phyloP scores from a whole-genome alignment of 2,113 vertebrate species.

The Oryctolagus cuniculus region DNA sequence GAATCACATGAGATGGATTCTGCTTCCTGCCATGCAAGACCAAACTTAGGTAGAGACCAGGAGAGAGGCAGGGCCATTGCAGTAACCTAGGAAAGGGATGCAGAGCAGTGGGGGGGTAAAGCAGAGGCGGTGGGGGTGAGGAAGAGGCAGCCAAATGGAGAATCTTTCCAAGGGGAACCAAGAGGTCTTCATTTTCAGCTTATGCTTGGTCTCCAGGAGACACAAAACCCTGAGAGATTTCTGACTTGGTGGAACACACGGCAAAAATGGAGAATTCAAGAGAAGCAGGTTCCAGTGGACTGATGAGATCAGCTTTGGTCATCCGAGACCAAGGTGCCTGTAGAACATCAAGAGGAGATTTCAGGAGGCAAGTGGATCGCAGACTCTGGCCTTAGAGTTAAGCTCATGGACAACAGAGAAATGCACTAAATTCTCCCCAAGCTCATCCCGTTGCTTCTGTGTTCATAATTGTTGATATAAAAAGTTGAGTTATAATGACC shows the following conservation, averaged over 20 bases:
- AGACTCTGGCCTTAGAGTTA: not conserved
- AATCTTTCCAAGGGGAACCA: not conserved
- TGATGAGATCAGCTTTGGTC: not conserved
- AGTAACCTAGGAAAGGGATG: not conserved
- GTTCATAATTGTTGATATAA: constrained; percentile 1
- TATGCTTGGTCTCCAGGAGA: not conserved
- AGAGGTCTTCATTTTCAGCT: not conserved
- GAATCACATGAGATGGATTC: not conserved
- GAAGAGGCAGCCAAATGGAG: not conserved
- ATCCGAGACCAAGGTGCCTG: not conserved
- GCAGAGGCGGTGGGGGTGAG: not conserved
- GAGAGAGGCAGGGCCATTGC: not conserved
- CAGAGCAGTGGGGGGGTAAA: not conserved
- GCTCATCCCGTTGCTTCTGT: not conserved
- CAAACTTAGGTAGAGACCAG: not conserved
- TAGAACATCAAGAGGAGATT: not conserved
- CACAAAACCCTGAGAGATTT: not conserved
- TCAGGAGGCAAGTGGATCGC: not conserved
- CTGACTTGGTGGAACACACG: not conserved
- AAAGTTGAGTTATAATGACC: not conserved
- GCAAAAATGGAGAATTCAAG: not conserved
- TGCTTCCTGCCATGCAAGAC: not conserved
- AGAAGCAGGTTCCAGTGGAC: not conserved
- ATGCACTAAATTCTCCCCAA: not conserved
- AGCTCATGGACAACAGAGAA: not conserved